A percentile compares a stretch with the other conserved stretches of the same genome.
phyloP scores from a whole-genome alignment of 2,797 vertebrate species.

The Coracias cyanogaster region DNA sequence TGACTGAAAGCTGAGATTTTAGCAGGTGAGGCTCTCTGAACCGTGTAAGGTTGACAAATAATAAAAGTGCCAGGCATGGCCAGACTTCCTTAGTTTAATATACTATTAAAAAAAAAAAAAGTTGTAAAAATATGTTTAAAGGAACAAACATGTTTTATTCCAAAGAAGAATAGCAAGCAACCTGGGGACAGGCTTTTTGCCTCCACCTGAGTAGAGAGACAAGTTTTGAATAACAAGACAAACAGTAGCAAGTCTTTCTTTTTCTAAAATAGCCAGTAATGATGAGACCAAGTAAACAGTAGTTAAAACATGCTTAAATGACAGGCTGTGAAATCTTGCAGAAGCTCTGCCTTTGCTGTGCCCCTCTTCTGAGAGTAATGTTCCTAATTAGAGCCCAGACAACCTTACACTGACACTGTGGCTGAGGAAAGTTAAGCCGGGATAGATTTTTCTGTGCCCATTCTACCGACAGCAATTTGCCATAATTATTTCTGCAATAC shows the following conservation, averaged over 20 bases:
- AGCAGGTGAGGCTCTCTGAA: not conserved
- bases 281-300: not conserved
- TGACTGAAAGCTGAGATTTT: not conserved
- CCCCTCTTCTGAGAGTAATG: not conserved
- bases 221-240: not conserved
- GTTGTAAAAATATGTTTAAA: not conserved
- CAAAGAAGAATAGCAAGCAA: not conserved
- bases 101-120: not conserved
- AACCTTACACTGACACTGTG: not conserved
- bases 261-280: not conserved
- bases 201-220: not conserved
- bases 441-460: not conserved
- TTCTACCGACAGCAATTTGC: not conserved
- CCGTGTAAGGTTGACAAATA: not conserved
- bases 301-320: not conserved
- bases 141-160: not conserved
- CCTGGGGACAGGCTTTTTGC: not conserved
- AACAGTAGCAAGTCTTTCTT: not conserved
- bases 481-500: not conserved
- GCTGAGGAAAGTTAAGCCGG: not conserved
- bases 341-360: not conserved
- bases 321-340: not conserved
- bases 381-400: conserved; percentile 3
- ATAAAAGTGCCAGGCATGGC: not conserved
- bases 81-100: not conserved